phyloP scores from a whole-genome alignment of 2,113 vertebrate species.

The Pseudopodoces humilis region DNA sequence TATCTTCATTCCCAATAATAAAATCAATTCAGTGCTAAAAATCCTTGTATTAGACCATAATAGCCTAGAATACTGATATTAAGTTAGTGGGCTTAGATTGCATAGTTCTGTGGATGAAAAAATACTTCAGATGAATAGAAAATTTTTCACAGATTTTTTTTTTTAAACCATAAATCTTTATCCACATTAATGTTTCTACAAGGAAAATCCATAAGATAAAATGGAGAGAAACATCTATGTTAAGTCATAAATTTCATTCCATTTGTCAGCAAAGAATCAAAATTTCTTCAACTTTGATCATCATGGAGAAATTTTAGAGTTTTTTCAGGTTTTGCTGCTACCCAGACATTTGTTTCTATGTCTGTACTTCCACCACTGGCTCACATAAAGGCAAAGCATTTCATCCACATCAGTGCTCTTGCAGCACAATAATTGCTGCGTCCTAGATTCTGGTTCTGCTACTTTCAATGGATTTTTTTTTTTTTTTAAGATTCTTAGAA shows the following conservation, averaged over 20 bases:
- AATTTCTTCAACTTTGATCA: not conserved
- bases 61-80: rapidly evolving
- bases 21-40: not conserved
- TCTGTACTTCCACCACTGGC: not conserved
- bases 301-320: not conserved
- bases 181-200: not conserved
- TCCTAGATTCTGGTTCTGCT: not conserved
- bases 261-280: not conserved
- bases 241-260: not conserved
- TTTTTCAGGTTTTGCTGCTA: not conserved
- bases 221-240: not conserved
- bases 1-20: not conserved
- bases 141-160: not conserved
- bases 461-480: not conserved
- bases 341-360: not conserved
- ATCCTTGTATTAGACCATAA: not conserved
- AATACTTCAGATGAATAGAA: not conserved
- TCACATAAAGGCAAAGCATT: not conserved
- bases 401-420: not conserved
- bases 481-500: not conserved
- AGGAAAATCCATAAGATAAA: not conserved
- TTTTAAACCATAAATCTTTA: not conserved
- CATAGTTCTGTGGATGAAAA: not conserved
- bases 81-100: not conserved
- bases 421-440: not conserved